A percentile compares a stretch with the other conserved stretches of the same genome.
phyloP scores from a whole-genome alignment of 2,888 invertebrate species.

The Orthonevra nobilis region DNA sequence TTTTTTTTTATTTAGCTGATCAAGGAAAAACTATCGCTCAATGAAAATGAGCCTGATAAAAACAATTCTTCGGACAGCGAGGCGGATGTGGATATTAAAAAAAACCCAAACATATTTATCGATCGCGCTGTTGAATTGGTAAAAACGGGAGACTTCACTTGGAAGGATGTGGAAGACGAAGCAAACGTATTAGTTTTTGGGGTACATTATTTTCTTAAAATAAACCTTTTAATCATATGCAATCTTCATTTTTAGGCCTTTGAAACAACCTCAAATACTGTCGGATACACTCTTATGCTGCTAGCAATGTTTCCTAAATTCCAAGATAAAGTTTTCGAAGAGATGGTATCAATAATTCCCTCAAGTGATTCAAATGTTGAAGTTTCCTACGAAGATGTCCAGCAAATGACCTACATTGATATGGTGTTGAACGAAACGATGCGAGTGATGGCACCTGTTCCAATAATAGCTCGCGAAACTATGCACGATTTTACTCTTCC shows the following conservation, averaged over 20 bases:
- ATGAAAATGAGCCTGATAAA: slow-evolving; percentile 29
- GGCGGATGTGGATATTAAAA: slow-evolving; percentile 42
- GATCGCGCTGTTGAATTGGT: slow-evolving; percentile 75
- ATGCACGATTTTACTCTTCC: slow-evolving; percentile 73
- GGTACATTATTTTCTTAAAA: slow-evolving; percentile 50
- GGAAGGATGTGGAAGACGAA: slow-evolving; percentile 76
- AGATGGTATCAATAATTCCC: slow-evolving; percentile 74
- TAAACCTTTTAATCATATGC: neutral
- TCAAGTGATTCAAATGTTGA: slow-evolving; percentile 71
- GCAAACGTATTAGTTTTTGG: slow-evolving; percentile 77
- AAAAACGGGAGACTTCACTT: slow-evolving; percentile 73
- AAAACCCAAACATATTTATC: slow-evolving; percentile 71
- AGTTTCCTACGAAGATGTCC: slow-evolving; percentile 74
- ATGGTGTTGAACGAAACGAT: slow-evolving; percentile 77
- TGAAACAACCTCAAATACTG: slow-evolving; percentile 77
- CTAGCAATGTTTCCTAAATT: slow-evolving; percentile 62
- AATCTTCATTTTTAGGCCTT: slow-evolving; percentile 74
- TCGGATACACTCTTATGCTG: slow-evolving; percentile 57
- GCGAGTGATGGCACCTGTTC: slow-evolving; percentile 77
- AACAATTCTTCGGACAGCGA: slow-evolving; percentile 46
- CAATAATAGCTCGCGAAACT: slow-evolving; percentile 75
- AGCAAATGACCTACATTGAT: slow-evolving; percentile 77
- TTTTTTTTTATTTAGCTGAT: slow-evolving; percentile 70
- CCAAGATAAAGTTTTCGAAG: slow-evolving; percentile 75
- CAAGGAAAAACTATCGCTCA: slow-evolving; percentile 71